Base-by-base conservation (phyloP, 1,140 invertebrate genomes). In the Danaus plexippus region DNA sequence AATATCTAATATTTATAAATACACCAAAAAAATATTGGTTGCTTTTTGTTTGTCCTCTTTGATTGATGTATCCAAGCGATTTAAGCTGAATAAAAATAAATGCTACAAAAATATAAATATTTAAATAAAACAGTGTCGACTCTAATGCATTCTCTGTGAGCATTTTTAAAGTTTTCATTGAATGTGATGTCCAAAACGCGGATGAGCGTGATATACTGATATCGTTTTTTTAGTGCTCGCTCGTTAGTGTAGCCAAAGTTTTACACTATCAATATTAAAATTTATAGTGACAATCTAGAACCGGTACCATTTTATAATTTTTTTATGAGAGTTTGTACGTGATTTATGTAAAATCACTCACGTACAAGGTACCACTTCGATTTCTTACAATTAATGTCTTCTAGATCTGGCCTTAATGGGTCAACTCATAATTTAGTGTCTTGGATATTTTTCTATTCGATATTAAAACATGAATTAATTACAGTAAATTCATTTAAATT, bases 121-220 rank as follows among this genome's bases (percentile, higher is more conserved):
- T 42, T 9, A 11, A 40, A 22, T 45, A 52, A 11, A 18, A 51
- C 2, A 22, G 52, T 49, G n/a, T 12, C 70, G 63, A 69, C 72
- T 75, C 72, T 51, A 69, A 11, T 2, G 22, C 43, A 41, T 41
- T 51, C 66, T 15, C 57, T 76, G 74, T 77, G 64, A 66, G 45
- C 57, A 61, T 72, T 73, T 32, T 71, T 65, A 73, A 69, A 75
- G 57, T 78, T 77, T 80, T 71, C 75, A 79, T 75, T 76, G 75
- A 77, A 73, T 63, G 69, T 60, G 66, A 59, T 63, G 71, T 74
- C 77, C 74, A 63, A 80, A 78, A 74, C 71, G 71, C 77, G 80
- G 80, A 79, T 75, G 74, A 75, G 64, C 66, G 78, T 85, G 80
- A 85, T 85, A 85, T 82, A 85, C 78, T 79, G 82, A 71, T 76